phyloP scores from a whole-genome alignment of 2,113 vertebrate genomes.

The Pyxicephalus adspersus region DNA sequence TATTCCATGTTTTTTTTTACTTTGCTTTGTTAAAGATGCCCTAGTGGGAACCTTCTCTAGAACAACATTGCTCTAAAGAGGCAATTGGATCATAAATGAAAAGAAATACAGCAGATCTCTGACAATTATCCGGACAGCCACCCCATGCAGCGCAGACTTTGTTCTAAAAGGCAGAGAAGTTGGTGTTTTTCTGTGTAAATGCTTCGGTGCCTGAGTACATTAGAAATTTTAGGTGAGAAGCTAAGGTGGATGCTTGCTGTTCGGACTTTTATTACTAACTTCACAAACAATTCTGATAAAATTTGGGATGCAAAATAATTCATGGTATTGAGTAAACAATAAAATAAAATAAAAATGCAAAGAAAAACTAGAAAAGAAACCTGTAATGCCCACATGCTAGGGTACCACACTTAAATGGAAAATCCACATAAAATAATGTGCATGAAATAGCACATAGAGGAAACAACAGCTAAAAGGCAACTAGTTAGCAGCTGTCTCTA shows the following conservation, averaged over 20 bases:
- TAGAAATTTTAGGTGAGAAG: constrained; percentile 64
- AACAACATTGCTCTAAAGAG: neutral
- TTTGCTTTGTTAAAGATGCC: neutral
- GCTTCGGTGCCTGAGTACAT: constrained; percentile 72
- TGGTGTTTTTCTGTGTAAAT: constrained; percentile 72
- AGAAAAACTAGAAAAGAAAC: neutral
- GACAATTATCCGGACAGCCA: constrained; percentile 74
- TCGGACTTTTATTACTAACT: constrained; percentile 56
- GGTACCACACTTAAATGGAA: constrained; percentile 24
- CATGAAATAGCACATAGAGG: constrained; percentile 66
- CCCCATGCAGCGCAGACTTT: constrained; percentile 75
- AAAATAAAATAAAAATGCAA: neutral
- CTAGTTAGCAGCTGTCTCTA: constrained; percentile 88
- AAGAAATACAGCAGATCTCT: constrained; percentile 72
- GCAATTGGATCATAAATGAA: constrained; percentile 46
- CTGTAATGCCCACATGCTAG: neutral
- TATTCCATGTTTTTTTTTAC: neutral
- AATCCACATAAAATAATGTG: constrained; percentile 65
- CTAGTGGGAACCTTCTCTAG: neutral
- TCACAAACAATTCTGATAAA: constrained; percentile 57
- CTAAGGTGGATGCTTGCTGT: constrained; percentile 65
- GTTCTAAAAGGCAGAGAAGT: constrained; percentile 68
- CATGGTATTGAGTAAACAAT: constrained; percentile 38
- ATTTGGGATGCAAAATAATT: constrained; percentile 64
- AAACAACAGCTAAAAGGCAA: constrained; percentile 81